These are phyloP conservation scores for Agrilus planipennis DNA, from an alignment of 1,140 invertebrate species.

Conservation along the genomic window DNA sequence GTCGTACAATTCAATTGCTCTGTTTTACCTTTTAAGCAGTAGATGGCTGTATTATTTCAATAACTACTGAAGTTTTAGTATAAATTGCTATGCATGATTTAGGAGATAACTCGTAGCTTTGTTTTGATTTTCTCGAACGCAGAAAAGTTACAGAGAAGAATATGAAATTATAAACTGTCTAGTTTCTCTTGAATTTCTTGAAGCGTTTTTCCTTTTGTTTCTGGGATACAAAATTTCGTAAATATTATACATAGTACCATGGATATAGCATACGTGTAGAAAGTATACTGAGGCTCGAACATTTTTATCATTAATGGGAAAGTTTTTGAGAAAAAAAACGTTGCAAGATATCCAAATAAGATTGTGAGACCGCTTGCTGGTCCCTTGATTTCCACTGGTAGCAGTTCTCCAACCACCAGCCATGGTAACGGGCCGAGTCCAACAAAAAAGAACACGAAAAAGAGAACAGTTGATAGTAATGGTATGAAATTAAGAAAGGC, in stretches of 20 bases:
- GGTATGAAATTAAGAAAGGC: conserved; percentile 42
- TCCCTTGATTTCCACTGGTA: conserved; percentile 62
- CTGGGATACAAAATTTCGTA: conserved; percentile 56
- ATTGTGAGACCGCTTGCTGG: conserved; percentile 59
- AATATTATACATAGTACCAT: conserved; percentile 50
- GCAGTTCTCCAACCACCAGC: conserved; percentile 66
- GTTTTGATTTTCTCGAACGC: too few species aligned
- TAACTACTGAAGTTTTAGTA: too few species aligned
- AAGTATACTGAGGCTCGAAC: conserved; percentile 42
- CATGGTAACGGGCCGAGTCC: conserved; percentile 71
- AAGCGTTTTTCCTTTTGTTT: conserved; percentile 62
- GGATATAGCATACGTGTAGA: conserved; percentile 49
- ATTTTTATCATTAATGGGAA: conserved; percentile 5
- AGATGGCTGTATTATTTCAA: too few species aligned
- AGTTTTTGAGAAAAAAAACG: conserved; percentile 71
- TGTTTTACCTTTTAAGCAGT: too few species aligned
- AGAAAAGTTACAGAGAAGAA: too few species aligned
- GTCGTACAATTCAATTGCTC: too few species aligned
- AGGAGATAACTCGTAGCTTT: too few species aligned
- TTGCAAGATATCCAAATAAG: conserved; percentile 66
- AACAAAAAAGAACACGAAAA: conserved; percentile 63
- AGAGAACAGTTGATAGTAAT: conserved; percentile 56
- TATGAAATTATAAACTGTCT: too few species aligned
- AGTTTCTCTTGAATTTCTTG: conserved; percentile 59
- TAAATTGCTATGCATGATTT: too few species aligned